Base-by-base conservation (phyloP, 2,113 vertebrate genomes). In the Pomatostomus ruficeps region DNA sequence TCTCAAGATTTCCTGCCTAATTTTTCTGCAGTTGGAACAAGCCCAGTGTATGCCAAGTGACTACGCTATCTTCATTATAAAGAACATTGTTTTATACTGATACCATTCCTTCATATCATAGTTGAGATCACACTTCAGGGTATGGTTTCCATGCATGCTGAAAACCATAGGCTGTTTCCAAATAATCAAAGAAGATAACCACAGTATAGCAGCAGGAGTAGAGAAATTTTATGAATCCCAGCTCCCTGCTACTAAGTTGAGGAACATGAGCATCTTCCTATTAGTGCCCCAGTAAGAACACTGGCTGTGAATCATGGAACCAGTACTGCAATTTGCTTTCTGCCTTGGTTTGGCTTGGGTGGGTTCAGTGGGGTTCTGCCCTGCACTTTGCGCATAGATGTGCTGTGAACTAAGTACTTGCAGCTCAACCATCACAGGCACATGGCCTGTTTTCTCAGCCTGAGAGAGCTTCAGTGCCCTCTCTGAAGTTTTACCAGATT, bases 391-490 rank as follows among this genome's bases (percentile, higher is more conserved):
- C 84, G 12, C 3, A 4, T 45, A 31, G 48, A 74, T 51, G 7
- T 0, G 1, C 21, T 72, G 12, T 40, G 48, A 43, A 25, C 21
- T 19, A 43, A 6, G 7, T 26, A 51, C 15, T 9, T 48, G 51
- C 52, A 57, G 29, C 0, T 6, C 24, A 65, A 23, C 15, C 9
- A 10, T 19, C 1, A 3, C 25, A 78, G 35, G 20, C 2, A 2
- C 29, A 16, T 14, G 14, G 26, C 10, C 38, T 2, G 0, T 42
- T 82, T 85, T 31, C 42, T 72, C 23, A 43, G 0, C 26, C 33
- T 79, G 57, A 71, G 67, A 78, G 26, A 49, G 7, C 15, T 85
- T 14, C 20, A 14, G 18, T 23, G 61, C 25, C 3, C 6, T 74
- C n/a, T 83, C 79, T n/a, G 17, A 59, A 71, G 28, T 81, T 81